Evolutionary conservation across 2,797 vertebrate species (phyloP).

Genomic region (Gymnoscopelus microlampas): DNA sequence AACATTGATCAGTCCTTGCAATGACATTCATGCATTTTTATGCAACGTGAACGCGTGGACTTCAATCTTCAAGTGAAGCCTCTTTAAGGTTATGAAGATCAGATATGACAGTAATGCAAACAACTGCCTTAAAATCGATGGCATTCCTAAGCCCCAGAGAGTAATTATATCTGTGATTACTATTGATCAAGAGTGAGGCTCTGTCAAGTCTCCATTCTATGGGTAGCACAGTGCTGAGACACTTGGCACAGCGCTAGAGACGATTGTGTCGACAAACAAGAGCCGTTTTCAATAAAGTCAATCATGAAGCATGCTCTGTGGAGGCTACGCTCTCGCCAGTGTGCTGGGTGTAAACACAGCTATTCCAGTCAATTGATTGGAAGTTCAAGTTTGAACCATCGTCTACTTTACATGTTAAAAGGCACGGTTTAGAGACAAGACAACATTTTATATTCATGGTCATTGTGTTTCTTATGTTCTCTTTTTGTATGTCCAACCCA

Average conservation of each 20-base stretch:
- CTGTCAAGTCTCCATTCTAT: conserved; percentile 70
- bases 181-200: conserved; percentile 77
- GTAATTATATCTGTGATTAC: conserved; percentile 86
- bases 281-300: conserved; percentile 36
- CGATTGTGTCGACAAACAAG: conserved; percentile 23
- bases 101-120: conserved; percentile 84
- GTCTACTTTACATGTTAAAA: conserved; percentile 22
- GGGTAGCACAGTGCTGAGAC: conserved; percentile 60
- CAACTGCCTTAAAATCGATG: conserved; percentile 80
- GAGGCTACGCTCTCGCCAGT: conserved; percentile 9
- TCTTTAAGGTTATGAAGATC: conserved; percentile 79
- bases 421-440: conserved; percentile 7
- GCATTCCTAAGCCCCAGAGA: conserved; percentile 69
- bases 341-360: conserved; percentile 28
- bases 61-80: conserved; percentile 71
- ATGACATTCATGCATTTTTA: conserved; percentile 78
- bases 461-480: not conserved
- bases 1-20: conserved; percentile 70
- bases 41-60: conserved; percentile 53
- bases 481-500: conserved; percentile 4
- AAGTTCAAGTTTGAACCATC: conserved; percentile 25
- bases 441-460: not conserved
- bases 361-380: conserved; percentile 19
- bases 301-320: conserved; percentile 21
- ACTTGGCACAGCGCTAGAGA: conserved; percentile 44